Base-by-base conservation (phyloP, 2,797 vertebrate genomes). In the Sarcoramphus papa region DNA sequence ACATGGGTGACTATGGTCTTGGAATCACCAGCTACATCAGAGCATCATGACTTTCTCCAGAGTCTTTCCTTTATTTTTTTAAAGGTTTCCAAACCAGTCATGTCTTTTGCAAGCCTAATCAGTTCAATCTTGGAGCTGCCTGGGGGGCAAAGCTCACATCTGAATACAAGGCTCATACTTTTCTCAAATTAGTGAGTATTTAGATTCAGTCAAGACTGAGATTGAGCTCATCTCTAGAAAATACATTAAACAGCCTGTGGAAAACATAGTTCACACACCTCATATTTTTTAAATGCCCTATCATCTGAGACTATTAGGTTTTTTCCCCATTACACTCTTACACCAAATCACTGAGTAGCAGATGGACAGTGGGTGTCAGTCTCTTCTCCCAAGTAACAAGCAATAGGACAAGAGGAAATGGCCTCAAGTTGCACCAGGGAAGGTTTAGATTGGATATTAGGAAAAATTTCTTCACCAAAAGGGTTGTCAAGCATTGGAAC, bases 141-240 rank as follows among this genome's bases (percentile, higher is more conserved):
- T 90, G 91, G 50, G 75, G 89, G 82, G 82, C 85, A 96, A 97
- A 96, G 91, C 82, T 97, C 96, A 96, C 91, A 94, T 96, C 89
- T 96, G 91, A 97, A 84, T 95, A 95, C 93, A 96, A 92, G 93
- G 72, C 88, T 92, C 83, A 82, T 90, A 92, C 90, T 96, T 96
- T 97, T 96, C 94, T 94, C 96, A 93, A 95, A 93, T 95, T 96
- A 94, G 89, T 93, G 89, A 78, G 65, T 77, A 92, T 94, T 94
- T 95, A 79, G 85, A 91, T 84, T 84, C 72, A 90, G 87, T 78
- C 68, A 95, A 90, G 87, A n/a, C 51, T 78, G 76, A 85, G 91
- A 84, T 78, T 65, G 89, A 90, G 91, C 92, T 95, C 91, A 96
- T 96, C 94, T 90, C 89, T 67, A 96, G 89, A 81, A 96, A 93